Evolutionary conservation across 2,888 invertebrate species (phyloP).

Genomic region (Synanthedon formicaeformis): DNA sequence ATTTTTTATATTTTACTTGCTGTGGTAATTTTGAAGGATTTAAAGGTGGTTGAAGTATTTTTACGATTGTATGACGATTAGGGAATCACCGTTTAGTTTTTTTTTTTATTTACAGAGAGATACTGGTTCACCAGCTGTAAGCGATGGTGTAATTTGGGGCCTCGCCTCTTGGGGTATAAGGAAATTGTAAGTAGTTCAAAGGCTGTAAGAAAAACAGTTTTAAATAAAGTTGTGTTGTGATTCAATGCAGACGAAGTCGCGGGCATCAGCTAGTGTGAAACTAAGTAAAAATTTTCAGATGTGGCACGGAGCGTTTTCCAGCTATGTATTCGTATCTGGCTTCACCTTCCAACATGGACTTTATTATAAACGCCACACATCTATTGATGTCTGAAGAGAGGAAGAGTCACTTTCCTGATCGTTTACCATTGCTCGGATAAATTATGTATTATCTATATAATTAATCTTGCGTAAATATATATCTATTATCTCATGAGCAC

Average conservation of each 20-base stretch:
- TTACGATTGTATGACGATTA: no score
- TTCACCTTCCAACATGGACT: constrained; percentile 37
- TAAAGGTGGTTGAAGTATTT: no score
- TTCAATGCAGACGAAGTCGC: no score
- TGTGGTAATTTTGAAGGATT: no score
- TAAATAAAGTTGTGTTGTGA: no score
- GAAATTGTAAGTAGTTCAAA: constrained; percentile 37
- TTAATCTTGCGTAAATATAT: no score
- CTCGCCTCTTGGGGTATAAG: constrained; percentile 59
- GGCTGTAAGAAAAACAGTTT: no score
- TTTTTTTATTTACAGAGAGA: constrained; percentile 33
- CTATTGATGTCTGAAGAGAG: constrained; percentile 42
- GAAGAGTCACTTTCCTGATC: constrained; percentile 31
- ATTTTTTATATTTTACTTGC: no score
- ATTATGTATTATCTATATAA: no score
- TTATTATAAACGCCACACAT: constrained; percentile 38
- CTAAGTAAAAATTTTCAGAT: constrained; percentile 20
- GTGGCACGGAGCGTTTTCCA: constrained; percentile 53
- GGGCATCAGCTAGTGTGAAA: no score
- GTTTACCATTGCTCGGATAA: constrained; percentile 6
- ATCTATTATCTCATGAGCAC: no score
- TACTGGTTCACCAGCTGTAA: constrained; percentile 59
- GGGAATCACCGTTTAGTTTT: neutral
- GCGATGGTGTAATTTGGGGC: constrained; percentile 57
- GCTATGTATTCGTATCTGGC: constrained; percentile 49